phyloP scores from a whole-genome alignment of 2,888 invertebrate genomes.

The Eristalis intricaria region DNA sequence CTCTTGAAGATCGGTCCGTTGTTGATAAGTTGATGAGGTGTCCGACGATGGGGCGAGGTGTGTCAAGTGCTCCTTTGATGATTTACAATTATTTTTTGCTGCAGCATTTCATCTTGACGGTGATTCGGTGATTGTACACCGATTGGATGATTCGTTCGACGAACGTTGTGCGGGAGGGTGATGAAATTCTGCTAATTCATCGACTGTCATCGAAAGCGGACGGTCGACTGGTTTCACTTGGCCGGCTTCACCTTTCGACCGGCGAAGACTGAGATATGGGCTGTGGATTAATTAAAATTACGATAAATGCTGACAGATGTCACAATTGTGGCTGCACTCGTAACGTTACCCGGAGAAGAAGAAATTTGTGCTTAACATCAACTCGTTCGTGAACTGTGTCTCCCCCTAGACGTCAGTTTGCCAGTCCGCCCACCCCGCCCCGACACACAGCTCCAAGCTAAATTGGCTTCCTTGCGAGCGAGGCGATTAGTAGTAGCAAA shows the following conservation, averaged over 20 bases:
- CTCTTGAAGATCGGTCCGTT: constrained; percentile 53
- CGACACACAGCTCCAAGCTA: constrained; percentile 1
- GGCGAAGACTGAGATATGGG: background rate
- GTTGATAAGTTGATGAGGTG: constrained; percentile 72
- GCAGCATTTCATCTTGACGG: constrained; percentile 37
- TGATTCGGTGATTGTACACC: constrained; percentile 26
- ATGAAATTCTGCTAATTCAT: constrained; percentile 63
- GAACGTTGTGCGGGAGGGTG: constrained; percentile 25
- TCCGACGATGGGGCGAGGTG: constrained; percentile 66
- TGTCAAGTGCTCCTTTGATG: constrained; percentile 71
- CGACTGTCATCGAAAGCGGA: background rate
- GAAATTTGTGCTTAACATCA: background rate
- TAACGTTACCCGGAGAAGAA: background rate
- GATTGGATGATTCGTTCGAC: constrained; percentile 41
- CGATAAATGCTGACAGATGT: background rate
- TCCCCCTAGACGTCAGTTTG: background rate
- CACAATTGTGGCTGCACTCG: background rate
- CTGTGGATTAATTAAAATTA: background rate
- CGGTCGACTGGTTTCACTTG: background rate
- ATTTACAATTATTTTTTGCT: constrained; percentile 42
- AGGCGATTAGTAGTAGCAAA: constrained; percentile 54
- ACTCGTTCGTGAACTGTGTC: background rate
- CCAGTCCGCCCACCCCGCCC: background rate
- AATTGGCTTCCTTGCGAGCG: constrained; percentile 49
- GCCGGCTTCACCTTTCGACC: constrained; percentile 25